Conservation (phyloP, 2,797 vertebrate species). For the Pteronotus mesoamericanus region DNA sequence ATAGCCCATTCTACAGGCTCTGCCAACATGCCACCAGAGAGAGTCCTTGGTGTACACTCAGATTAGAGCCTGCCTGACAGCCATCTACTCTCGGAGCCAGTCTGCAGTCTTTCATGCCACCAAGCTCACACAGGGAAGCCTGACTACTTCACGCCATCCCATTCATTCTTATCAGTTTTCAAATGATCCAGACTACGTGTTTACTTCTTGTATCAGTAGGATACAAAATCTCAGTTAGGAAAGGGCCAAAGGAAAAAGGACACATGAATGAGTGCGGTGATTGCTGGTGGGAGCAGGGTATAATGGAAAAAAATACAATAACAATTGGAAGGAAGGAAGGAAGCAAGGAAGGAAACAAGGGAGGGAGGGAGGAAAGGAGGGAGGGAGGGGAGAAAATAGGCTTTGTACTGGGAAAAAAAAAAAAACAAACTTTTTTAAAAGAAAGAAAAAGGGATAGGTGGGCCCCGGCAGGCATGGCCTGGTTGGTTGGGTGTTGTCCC, state of each 20-base stretch:
- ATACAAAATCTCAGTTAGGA: not conserved
- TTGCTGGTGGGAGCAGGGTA: too few species aligned
- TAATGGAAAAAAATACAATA: too few species aligned
- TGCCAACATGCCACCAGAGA: not conserved
- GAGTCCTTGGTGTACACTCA: not conserved
- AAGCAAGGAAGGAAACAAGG: not conserved
- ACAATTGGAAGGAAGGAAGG: too few species aligned
- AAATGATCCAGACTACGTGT: not conserved
- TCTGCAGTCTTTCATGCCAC: not conserved
- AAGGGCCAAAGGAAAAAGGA: not conserved
- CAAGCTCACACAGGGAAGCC: not conserved
- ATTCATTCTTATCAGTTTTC: not conserved
- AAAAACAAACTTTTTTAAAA: too few species aligned
- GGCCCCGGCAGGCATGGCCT: too few species aligned
- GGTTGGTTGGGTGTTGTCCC: too few species aligned
- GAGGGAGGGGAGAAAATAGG: too few species aligned
- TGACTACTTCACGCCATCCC: not conserved
- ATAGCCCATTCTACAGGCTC: rapidly evolving
- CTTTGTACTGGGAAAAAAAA: too few species aligned
- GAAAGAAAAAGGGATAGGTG: too few species aligned
- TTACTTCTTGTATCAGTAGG: not conserved
- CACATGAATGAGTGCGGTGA: too few species aligned
- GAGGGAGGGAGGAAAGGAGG: not conserved
- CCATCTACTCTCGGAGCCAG: not conserved
- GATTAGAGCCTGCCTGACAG: not conserved